phyloP scores from a whole-genome alignment of 2,888 invertebrate genomes.

The Tipula vernalis region DNA sequence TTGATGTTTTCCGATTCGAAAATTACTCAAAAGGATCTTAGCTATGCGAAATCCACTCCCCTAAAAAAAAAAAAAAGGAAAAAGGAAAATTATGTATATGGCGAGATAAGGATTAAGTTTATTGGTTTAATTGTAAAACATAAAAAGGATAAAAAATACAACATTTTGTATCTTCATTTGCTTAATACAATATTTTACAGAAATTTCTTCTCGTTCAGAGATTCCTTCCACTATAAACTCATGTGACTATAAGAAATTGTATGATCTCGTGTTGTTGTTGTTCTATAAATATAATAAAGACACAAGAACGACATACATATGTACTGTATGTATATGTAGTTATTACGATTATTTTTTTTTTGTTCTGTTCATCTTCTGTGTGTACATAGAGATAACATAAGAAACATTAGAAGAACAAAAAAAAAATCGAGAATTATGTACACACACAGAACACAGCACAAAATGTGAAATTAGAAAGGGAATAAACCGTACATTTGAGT shows the following conservation, averaged over 20 bases:
- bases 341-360: not conserved
- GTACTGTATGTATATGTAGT: not conserved
- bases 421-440: not conserved
- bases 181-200: not conserved
- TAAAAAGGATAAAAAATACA: not conserved
- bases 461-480: conserved; percentile 5
- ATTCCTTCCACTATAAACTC: not conserved
- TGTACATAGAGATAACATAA: conserved; percentile 7
- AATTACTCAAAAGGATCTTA: not conserved
- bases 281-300: not conserved
- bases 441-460: not conserved
- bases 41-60: not conserved
- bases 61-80: not conserved
- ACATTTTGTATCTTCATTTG: not conserved
- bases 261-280: not conserved
- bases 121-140: conserved; percentile 9
- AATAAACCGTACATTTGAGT: not conserved
- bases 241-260: not conserved
- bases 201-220: not conserved
- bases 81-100: not conserved
- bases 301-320: not conserved
- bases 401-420: not conserved
- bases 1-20: not conserved
- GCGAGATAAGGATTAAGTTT: conserved; percentile 11
- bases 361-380: not conserved